Conservation (phyloP, 2,797 vertebrate species). For the Antrozous pallidus region DNA sequence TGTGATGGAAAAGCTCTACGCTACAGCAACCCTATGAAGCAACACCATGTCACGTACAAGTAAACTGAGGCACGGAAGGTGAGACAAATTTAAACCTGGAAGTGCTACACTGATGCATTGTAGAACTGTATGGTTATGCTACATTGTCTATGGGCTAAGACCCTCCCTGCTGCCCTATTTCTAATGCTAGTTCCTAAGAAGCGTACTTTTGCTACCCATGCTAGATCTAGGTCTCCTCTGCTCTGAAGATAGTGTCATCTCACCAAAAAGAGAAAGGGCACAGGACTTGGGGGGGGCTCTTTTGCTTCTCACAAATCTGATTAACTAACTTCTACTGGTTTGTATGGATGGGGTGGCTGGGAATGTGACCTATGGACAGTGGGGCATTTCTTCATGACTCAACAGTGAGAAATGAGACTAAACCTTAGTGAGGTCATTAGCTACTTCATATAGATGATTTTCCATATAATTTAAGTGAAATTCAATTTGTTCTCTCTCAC, state of each 20-base stretch:
- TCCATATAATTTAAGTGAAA: too few relatives aligned
- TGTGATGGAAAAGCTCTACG: not conserved
- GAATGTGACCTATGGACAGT: not conserved
- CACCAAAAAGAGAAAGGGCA: not conserved
- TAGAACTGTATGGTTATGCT: not conserved
- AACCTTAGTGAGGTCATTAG: too few relatives aligned
- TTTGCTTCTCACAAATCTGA: not conserved
- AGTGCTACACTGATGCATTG: not conserved
- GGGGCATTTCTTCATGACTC: constrained; percentile 1
- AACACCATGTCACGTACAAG: not conserved
- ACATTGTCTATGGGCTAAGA: not conserved
- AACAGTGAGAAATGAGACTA: not conserved
- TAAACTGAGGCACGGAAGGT: not conserved
- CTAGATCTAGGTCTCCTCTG: not conserved
- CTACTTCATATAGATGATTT: too few relatives aligned
- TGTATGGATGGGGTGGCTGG: not conserved
- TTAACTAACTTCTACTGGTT: not conserved
- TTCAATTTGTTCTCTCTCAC: too few relatives aligned
- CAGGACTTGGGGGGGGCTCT: not conserved
- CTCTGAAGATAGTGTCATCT: not conserved
- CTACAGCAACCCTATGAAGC: not conserved
- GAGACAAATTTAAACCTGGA: not conserved
- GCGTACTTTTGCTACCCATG: not conserved
- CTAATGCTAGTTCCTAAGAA: not conserved
- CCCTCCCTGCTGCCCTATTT: not conserved